Evolutionary conservation across 2,797 vertebrate species (phyloP).

Genomic region (Simalia tracyae): DNA sequence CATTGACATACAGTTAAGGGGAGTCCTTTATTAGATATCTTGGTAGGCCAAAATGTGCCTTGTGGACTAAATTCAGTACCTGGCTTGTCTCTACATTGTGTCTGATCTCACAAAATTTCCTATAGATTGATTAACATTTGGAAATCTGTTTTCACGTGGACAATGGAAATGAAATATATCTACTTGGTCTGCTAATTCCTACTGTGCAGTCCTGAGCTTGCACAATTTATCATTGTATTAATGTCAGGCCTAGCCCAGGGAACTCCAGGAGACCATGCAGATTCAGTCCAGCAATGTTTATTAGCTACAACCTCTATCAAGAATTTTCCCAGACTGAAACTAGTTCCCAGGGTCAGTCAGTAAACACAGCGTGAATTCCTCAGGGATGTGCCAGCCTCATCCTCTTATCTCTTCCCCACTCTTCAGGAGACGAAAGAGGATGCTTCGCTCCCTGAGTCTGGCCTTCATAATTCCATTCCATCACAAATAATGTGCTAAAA

Average conservation of each 20-base stretch:
- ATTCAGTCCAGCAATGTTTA: too few relatives aligned
- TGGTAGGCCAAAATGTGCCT: background rate
- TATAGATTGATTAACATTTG: background rate
- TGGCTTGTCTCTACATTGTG: background rate
- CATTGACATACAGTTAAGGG: background rate
- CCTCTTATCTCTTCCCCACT: too few relatives aligned
- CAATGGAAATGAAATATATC: background rate
- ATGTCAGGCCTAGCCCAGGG: background rate
- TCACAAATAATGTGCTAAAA: background rate
- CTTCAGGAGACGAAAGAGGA: too few relatives aligned
- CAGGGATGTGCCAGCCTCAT: too few relatives aligned
- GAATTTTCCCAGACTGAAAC: too few relatives aligned
- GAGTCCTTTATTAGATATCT: background rate
- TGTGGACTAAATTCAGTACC: background rate
- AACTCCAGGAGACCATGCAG: too few relatives aligned
- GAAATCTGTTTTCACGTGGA: background rate
- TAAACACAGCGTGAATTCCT: too few relatives aligned
- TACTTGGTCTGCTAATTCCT: background rate
- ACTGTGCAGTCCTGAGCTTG: background rate
- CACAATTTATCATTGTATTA: background rate
- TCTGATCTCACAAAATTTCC: background rate
- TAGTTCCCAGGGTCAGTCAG: too few relatives aligned
- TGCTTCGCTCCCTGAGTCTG: too few relatives aligned
- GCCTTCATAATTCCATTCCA: too few relatives aligned
- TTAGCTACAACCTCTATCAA: too few relatives aligned